Evolutionary conservation across 2,888 invertebrate genomes (phyloP), one percentile per base, ranked within the genome.

Genomic region (Volucella bombylans): DNA sequence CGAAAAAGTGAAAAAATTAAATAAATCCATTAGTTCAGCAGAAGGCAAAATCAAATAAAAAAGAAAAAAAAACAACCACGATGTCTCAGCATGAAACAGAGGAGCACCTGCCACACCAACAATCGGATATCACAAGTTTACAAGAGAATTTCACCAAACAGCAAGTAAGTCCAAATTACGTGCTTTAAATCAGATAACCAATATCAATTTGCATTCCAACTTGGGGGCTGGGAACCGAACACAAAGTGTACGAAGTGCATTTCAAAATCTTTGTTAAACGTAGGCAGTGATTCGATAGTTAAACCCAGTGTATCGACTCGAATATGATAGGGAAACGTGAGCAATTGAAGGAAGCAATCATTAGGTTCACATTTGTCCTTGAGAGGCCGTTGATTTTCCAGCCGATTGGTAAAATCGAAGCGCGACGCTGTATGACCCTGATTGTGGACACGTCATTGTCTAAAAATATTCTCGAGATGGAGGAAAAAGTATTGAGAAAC

Each of bases 101-200:
- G 68, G 85, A 85, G 85, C 71, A 81, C 62, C 77, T 68, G 50
- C 73, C 64, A 39, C 61, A 77, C 23, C 82, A 82, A 45, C 73
- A 81, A 47, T 72, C 87, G 61, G 87, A 87, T 82, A 88, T 88
- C 50, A 87, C 82, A 61, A 87, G 87, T 76, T 82, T 89, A 52
- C 88, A 89, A 78, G 87, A 88, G 68, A 89, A 87, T 76, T 89
- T 89, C 73, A 87, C 87, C 67, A 88, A 89, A 86, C 89, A 89
- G 78, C 89, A 89, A 87, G 89, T 88, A 65, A 86, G 86, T 39
- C 10, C 23, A 14, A 14, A 14, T 41, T 45, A 43, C 45, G 41
- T 67, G 67, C 43, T 43, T 41, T 4, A 41, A n/a, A 10, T 8
- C 11, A 12, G 14, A 18, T 10, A 14, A 15, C 47, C 11, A 6